Base-by-base conservation (phyloP, 37 sponge, comb jelly and placozoan genomes). In the Agelas oroides region DNA sequence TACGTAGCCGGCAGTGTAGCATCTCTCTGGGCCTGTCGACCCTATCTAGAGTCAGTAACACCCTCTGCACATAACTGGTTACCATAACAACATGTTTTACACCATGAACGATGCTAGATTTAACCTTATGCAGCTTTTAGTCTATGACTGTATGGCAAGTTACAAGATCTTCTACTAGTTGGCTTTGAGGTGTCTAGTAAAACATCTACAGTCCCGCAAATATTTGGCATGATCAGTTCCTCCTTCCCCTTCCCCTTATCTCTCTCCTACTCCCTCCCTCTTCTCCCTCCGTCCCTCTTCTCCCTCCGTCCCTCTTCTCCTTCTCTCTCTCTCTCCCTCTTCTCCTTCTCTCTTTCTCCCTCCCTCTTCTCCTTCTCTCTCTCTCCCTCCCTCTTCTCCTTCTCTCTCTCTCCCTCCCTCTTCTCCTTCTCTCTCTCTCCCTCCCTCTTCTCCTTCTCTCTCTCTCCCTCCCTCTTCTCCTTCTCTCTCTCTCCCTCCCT, bases 1-100 rank as follows among this genome's bases (percentile, higher is more conserved):
- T 85, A 46, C 52, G 39, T 67, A 18, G 38, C 52, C 6, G 58
- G 85, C 36, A 63, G 66, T 55, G 58, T 55, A 5, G 62, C 60
- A 0, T 71, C 87, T 0, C 71, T 87, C 53, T 87, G 87, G 87
- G 31, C 65, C 58, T 79, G 80, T 79, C 65, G 80, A 20, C 87
- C 87, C 15, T 79, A 61, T 35, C 61, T 73, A 2, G 56, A 52
- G 87, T 87, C 24, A 63, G 79, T 77, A n/a, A n/a, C n/a, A n/a
- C n/a, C n/a, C n/a, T n/a, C n/a, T n/a, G n/a, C n/a, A n/a, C n/a
- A n/a, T n/a, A n/a, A n/a, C n/a, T n/a, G n/a, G n/a, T n/a, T n/a
- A n/a, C n/a, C n/a, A n/a, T n/a, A n/a, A n/a, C n/a, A n/a, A n/a
- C n/a, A n/a, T n/a, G n/a, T n/a, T n/a, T n/a, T n/a, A n/a, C n/a